Conservation (phyloP, 2,113 vertebrate species). For the Cebidichthys violaceus region DNA sequence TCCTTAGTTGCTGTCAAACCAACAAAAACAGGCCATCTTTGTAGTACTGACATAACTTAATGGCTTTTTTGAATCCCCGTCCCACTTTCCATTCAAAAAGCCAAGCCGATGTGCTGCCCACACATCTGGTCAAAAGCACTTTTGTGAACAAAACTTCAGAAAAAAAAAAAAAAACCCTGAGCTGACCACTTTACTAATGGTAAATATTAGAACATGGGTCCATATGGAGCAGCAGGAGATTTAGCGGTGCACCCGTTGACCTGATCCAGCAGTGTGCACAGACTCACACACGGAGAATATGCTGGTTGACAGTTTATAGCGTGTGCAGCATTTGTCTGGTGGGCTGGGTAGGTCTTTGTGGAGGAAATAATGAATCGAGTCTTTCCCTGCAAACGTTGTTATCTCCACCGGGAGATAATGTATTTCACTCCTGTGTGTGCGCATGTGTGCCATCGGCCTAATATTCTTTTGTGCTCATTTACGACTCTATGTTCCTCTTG, state of each 20-base stretch:
- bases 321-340: background rate
- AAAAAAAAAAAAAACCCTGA: background rate
- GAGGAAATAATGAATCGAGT: background rate
- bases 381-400: background rate
- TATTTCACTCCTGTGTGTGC: background rate
- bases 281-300: background rate
- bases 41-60: background rate
- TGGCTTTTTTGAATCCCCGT: background rate
- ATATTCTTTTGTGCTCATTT: background rate
- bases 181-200: background rate
- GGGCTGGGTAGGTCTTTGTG: background rate
- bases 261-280: background rate
- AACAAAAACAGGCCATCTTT: background rate
- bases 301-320: background rate
- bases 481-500: background rate
- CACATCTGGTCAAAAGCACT: slow-evolving; percentile 5
- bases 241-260: background rate
- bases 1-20: background rate
- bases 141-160: background rate
- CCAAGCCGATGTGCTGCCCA: background rate
- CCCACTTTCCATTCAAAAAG: background rate
- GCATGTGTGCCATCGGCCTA: background rate
- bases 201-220: background rate
- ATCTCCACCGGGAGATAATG: background rate
- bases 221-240: background rate